Percentiles rank a stretch among this genome's conserved stretches.
These are phyloP conservation scores for Drosophila nr. perissopoda DNA, from an alignment of 2,888 invertebrate species.

Conservation along the genomic window DNA sequence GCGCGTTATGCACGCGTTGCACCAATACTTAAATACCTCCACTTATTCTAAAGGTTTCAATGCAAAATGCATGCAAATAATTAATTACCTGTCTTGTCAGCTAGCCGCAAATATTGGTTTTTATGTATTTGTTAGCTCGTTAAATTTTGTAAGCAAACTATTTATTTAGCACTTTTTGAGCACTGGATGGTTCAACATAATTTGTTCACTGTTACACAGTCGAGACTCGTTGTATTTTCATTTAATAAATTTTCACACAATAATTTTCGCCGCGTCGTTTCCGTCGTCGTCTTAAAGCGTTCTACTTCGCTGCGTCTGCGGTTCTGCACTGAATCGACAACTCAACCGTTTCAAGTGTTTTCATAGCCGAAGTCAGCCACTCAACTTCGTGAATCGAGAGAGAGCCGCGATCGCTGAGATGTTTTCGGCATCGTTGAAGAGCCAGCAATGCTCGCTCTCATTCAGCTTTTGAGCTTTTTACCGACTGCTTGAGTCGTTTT, in stretches of 20 bases:
- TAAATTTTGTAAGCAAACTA: conserved; percentile 12
- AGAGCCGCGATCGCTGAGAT: conserved; percentile 26
- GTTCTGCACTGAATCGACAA: conserved; percentile 80
- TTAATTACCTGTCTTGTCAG: conserved; percentile 40
- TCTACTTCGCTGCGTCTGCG: conserved; percentile 78
- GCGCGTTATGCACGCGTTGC: conserved; percentile 33
- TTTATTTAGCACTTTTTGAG: conserved; percentile 41
- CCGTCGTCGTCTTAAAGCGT: conserved; percentile 41
- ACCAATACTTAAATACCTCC: conserved; percentile 30
- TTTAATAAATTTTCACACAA: conserved; percentile 47
- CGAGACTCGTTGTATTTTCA: conserved; percentile 38
- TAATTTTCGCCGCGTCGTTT: conserved; percentile 35
- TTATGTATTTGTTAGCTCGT: conserved; percentile 10
- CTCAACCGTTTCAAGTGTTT: conserved; percentile 78
- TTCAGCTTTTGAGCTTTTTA: conserved; percentile 35
- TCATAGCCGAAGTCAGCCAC: conserved; percentile 54
- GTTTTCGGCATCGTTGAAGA: conserved; percentile 10
- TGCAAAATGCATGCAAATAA: conserved; percentile 2
- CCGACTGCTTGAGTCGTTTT: conserved; percentile 42
- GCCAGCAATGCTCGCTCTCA: conserved; percentile 14
- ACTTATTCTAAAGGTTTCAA: conserved; percentile 8
- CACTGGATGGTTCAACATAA: conserved; percentile 20
- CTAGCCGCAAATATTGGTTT: conserved; percentile 6
- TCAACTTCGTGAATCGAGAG: conserved; percentile 24
- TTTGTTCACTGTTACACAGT: conserved; percentile 40